phyloP scores from a whole-genome alignment of 2,113 vertebrate species.

The Sinosuthora webbiana region DNA sequence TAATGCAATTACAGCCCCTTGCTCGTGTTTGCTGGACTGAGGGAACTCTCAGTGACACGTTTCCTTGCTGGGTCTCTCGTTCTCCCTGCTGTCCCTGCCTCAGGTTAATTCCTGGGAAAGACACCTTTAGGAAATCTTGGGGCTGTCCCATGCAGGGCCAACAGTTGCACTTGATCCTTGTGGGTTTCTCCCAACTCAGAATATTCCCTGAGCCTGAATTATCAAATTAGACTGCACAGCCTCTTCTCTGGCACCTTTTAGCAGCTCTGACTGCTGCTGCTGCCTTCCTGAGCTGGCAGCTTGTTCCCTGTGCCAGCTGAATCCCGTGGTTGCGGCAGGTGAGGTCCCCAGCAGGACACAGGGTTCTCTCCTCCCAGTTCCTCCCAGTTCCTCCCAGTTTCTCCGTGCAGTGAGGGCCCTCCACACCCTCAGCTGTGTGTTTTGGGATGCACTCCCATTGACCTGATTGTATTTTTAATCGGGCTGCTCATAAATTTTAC shows the following conservation, averaged over 20 bases:
- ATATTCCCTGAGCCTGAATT: background rate
- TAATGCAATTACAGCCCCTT: conserved; percentile 23
- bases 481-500: background rate
- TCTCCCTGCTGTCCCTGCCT: background rate
- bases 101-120: background rate
- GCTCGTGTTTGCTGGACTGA: background rate
- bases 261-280: background rate
- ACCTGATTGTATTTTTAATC: conserved; percentile 28
- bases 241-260: background rate
- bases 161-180: background rate
- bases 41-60: background rate
- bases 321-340: background rate
- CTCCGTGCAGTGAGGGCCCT: background rate
- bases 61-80: background rate
- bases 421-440: background rate
- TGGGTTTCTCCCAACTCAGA: too few species aligned
- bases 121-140: background rate
- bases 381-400: background rate
- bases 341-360: fast-evolving
- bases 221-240: background rate
- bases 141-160: background rate
- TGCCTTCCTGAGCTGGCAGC: background rate
- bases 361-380: background rate
- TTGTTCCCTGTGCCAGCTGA: background rate
- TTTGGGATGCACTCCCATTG: background rate